Conservation (phyloP, 2,888 invertebrate species). For the Opisthograptis luteolata region DNA sequence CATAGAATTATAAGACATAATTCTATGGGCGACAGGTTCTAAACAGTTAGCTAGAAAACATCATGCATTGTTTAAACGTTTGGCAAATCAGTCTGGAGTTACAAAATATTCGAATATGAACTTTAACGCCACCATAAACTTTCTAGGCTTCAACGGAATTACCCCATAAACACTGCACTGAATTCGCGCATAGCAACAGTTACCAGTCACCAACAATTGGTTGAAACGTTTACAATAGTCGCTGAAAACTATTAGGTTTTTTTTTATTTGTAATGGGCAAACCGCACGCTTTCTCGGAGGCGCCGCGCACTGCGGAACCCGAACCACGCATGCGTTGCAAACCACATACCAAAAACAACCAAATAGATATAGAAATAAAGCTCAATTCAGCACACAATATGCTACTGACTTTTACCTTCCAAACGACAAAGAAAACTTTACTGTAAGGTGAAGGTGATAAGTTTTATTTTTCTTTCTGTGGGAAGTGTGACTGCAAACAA, state of each 20-base stretch:
- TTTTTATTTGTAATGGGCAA: slow-evolving; percentile 66
- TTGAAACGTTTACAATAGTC: slow-evolving; percentile 54
- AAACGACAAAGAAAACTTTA: slow-evolving; percentile 8
- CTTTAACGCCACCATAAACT: too few species aligned
- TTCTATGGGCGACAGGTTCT: too few species aligned
- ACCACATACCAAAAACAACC: slow-evolving; percentile 36
- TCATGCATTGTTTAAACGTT: too few species aligned
- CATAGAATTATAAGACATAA: too few species aligned
- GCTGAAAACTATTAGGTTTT: slow-evolving; percentile 49
- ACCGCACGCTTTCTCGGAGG: slow-evolving; percentile 71
- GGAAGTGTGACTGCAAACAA: slow-evolving; percentile 30
- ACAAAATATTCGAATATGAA: too few species aligned
- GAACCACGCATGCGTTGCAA: slow-evolving; percentile 73
- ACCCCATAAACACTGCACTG: background rate
- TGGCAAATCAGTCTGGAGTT: too few species aligned
- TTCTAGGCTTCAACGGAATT: too few species aligned
- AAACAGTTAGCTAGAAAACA: too few species aligned
- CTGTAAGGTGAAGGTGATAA: background rate
- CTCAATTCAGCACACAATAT: slow-evolving; percentile 13
- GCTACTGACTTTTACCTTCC: background rate
- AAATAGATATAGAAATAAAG: slow-evolving; percentile 16
- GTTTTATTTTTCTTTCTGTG: background rate
- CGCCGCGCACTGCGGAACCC: slow-evolving; percentile 82
- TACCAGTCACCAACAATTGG: slow-evolving; percentile 40
- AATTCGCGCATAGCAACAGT: slow-evolving; percentile 15